Evolutionary conservation across 2,888 invertebrate species (phyloP).

Genomic region (Tricholauxania praeusta): DNA sequence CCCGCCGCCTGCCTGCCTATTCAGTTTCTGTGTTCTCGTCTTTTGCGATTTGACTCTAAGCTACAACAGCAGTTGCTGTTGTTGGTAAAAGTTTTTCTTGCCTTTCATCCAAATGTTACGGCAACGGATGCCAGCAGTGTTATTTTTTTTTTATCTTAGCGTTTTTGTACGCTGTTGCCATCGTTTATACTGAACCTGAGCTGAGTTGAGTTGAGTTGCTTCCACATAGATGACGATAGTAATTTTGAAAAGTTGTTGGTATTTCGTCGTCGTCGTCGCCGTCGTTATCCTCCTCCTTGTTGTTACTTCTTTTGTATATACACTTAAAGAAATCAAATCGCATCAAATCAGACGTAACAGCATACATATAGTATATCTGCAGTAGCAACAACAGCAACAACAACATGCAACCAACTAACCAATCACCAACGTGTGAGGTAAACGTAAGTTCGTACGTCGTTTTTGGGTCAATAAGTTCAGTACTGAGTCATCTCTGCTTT

Average conservation of each 20-base stretch:
- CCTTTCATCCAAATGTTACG: slow-evolving; percentile 35
- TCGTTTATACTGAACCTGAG: neutral
- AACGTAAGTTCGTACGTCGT: neutral
- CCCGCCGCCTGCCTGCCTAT: neutral
- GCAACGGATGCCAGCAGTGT: slow-evolving; percentile 30
- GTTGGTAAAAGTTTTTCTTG: slow-evolving; percentile 39
- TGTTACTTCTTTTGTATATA: slow-evolving; percentile 44
- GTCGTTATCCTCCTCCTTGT: slow-evolving; percentile 43
- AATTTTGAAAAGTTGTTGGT: slow-evolving; percentile 31
- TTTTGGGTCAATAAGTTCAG: slow-evolving; percentile 29
- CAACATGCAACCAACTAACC: too few relatives aligned
- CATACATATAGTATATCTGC: too few relatives aligned
- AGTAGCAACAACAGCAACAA: too few relatives aligned
- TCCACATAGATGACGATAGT: slow-evolving; percentile 33
- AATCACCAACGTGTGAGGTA: neutral
- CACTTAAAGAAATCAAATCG: slow-evolving; percentile 36
- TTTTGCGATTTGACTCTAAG: slow-evolving; percentile 38
- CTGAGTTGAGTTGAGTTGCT: slow-evolving; percentile 3
- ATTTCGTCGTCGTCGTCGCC: slow-evolving; percentile 24
- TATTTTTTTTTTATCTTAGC: neutral
- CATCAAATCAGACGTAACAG: slow-evolving; percentile 6
- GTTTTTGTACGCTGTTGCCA: slow-evolving; percentile 7
- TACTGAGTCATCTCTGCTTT: slow-evolving; percentile 6
- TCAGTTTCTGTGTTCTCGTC: slow-evolving; percentile 16
- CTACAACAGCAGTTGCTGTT: slow-evolving; percentile 9